These are phyloP conservation scores for Aphelenchoides avenae DNA, from an alignment of 1,140 invertebrate species.

Conservation along the genomic window DNA sequence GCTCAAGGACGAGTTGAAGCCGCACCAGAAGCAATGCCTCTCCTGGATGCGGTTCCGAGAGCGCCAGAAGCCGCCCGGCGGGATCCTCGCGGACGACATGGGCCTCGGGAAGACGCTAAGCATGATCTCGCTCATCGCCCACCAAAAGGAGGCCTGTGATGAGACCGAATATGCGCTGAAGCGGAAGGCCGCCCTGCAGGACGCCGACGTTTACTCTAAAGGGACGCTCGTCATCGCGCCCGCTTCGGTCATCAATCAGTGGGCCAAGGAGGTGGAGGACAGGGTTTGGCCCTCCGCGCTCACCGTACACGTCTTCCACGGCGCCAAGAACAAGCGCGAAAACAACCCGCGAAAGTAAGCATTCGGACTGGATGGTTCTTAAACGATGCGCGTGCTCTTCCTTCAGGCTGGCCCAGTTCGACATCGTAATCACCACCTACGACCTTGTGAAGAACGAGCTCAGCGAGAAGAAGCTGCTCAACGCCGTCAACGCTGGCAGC, in stretches of 20 bases:
- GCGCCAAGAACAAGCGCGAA: slow-evolving; percentile 71
- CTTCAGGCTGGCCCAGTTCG: slow-evolving; percentile 60
- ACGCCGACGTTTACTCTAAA: slow-evolving; percentile 48
- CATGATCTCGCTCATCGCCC: slow-evolving; percentile 75
- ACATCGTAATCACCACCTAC: slow-evolving; percentile 65
- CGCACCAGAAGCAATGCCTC: slow-evolving; percentile 79
- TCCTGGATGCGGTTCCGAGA: slow-evolving; percentile 85
- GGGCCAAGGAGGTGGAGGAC: slow-evolving; percentile 75
- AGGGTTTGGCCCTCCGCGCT: slow-evolving; percentile 67
- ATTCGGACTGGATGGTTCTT: not conserved
- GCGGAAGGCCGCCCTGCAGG: not conserved
- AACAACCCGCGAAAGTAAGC: slow-evolving; percentile 49
- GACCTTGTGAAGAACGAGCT: slow-evolving; percentile 62
- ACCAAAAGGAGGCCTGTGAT: slow-evolving; percentile 47
- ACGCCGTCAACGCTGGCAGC: slow-evolving; percentile 9
- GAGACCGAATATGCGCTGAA: slow-evolving; percentile 41
- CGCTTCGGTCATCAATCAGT: slow-evolving; percentile 71
- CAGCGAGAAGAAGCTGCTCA: slow-evolving; percentile 35
- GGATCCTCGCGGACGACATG: slow-evolving; percentile 82
- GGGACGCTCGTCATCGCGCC: slow-evolving; percentile 84
- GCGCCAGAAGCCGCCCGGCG: slow-evolving; percentile 73
- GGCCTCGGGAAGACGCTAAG: slow-evolving; percentile 84
- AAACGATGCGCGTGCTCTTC: too few species aligned
- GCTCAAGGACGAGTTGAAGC: slow-evolving; percentile 67
- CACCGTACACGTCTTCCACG: slow-evolving; percentile 73